phyloP scores from a whole-genome alignment of 2,888 invertebrate species.

The Caenorhabditis auriculariae region DNA sequence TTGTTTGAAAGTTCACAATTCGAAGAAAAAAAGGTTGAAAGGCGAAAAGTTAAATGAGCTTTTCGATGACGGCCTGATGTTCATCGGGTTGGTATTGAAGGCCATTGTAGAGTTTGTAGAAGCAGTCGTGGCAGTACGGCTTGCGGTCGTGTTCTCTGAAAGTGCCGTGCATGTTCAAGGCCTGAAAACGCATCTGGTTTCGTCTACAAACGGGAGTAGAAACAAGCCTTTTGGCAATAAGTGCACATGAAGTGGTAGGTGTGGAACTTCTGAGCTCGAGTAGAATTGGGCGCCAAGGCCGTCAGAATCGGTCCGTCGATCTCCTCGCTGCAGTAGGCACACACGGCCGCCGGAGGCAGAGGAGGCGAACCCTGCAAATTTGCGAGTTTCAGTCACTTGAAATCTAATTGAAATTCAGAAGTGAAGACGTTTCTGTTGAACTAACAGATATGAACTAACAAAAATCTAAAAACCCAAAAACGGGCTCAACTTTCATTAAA shows the following conservation, averaged over 20 bases:
- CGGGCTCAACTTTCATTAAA: background rate
- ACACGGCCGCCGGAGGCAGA: conserved; percentile 48
- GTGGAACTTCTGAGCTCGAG: conserved; percentile 97
- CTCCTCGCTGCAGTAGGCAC: conserved; percentile 59
- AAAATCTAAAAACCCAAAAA: background rate
- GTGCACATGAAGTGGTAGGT: conserved; percentile 95
- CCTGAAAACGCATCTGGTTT: no score
- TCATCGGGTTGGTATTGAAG: conserved; percentile 57
- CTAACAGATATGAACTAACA: background rate
- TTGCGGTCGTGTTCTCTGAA: conserved; percentile 87
- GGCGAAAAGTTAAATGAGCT: conserved; percentile 45
- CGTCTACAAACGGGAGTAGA: background rate
- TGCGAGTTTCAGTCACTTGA: no score
- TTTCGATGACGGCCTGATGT: conserved; percentile 54
- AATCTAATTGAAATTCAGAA: background rate
- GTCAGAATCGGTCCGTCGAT: conserved; percentile 56
- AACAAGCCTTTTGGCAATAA: conserved; percentile 79
- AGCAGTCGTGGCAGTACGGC: conserved; percentile 96
- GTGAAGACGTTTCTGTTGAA: background rate
- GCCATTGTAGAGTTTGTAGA: conserved; percentile 80
- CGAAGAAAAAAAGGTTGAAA: background rate
- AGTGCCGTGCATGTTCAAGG: conserved; percentile 62
- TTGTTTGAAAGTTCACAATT: conserved; percentile 1
- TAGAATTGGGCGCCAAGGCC: conserved; percentile 71
- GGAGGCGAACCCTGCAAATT: conserved; percentile 45